Percentiles rank a stretch among this genome's conserved stretches.
phyloP scores from a whole-genome alignment of 2,113 vertebrate species.

The Lasiurus borealis region DNA sequence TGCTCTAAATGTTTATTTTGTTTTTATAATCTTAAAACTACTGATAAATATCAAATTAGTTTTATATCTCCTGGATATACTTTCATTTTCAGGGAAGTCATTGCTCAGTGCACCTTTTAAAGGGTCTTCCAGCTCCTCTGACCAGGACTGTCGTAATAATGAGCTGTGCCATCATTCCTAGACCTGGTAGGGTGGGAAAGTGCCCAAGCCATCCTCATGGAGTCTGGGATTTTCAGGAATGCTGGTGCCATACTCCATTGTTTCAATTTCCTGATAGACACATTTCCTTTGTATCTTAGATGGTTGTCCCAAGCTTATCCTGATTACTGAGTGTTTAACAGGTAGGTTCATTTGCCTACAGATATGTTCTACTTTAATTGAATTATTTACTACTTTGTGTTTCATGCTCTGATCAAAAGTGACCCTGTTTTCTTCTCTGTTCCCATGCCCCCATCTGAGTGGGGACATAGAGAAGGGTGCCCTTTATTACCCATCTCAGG shows the following conservation, averaged over 20 bases:
- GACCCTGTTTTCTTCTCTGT: not conserved
- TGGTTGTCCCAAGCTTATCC: not conserved
- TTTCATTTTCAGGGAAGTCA: conserved; percentile 40
- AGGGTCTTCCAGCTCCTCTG: not conserved
- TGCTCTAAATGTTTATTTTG: not conserved
- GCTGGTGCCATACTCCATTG: not conserved
- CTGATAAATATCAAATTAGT: not conserved
- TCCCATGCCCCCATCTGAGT: not conserved
- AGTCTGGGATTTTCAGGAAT: not conserved
- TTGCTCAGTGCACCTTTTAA: not conserved
- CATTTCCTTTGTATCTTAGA: conserved; percentile 26
- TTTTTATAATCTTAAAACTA: not conserved
- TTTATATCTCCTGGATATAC: not conserved
- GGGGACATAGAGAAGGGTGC: not conserved
- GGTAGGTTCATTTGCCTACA: not conserved
- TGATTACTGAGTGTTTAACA: not conserved
- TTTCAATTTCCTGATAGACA: conserved; percentile 27
- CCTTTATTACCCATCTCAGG: conserved; percentile 82
- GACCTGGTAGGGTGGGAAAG: not conserved
- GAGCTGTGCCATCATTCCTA: not conserved
- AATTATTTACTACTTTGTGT: conserved; percentile 74
- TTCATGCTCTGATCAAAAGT: not conserved
- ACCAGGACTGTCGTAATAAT: not conserved
- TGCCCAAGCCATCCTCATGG: not conserved
- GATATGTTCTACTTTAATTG: conserved; percentile 9